phyloP scores from a whole-genome alignment of 2,888 invertebrate genomes.

The Dinocampus coccinellae region DNA sequence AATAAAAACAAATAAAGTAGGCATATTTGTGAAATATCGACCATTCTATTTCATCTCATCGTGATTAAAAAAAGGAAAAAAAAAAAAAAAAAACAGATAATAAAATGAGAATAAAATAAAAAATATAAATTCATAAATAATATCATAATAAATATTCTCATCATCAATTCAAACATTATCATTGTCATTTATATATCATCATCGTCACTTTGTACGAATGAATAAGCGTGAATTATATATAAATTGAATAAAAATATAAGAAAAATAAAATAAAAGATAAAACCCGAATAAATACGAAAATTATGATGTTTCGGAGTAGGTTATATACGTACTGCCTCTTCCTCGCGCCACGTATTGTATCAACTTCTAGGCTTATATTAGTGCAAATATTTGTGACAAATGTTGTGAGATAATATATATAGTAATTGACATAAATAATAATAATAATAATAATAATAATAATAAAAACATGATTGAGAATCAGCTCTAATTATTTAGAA shows the following conservation, averaged over 20 bases:
- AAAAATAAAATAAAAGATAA: not conserved
- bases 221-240: slow-evolving; percentile 11
- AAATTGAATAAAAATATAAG: slow-evolving; percentile 6
- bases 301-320: slow-evolving; percentile 8
- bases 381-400: slow-evolving; percentile 19
- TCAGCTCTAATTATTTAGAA: slow-evolving; percentile 3
- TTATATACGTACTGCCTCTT: slow-evolving; percentile 15
- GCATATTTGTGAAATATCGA: not conserved
- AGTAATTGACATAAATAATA: not conserved
- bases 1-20: not conserved
- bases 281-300: not conserved
- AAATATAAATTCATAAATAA: too few species aligned
- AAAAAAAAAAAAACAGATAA: not conserved
- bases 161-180: slow-evolving; percentile 46
- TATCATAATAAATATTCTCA: slow-evolving; percentile 32
- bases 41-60: not conserved
- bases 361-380: slow-evolving; percentile 19
- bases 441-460: too few species aligned
- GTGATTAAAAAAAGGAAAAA: not conserved
- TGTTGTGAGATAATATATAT: slow-evolving; percentile 4
- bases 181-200: slow-evolving; percentile 38
- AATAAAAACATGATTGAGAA: not conserved
- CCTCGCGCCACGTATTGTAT: slow-evolving; percentile 21
- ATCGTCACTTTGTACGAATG: slow-evolving; percentile 20
- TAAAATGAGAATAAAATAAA: too few species aligned